Base-by-base conservation (phyloP, 2,113 vertebrate species). In the Prochilodus magdalenae region DNA sequence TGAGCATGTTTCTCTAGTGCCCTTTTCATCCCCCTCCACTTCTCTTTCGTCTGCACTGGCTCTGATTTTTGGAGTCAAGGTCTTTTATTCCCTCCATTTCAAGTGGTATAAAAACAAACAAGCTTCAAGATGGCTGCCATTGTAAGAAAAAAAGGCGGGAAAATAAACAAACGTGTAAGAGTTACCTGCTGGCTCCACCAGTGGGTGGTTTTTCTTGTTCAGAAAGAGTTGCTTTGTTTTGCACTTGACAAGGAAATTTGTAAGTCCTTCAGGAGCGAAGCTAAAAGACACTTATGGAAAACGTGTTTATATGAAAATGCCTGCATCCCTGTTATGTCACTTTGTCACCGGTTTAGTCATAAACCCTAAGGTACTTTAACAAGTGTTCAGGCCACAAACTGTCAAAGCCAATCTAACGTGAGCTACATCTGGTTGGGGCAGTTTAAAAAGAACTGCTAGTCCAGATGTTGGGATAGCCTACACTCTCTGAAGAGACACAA, bases 61-160 rank as follows among this genome's bases (percentile, higher is more conserved):
- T 77, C 72, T 77, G 4, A 77, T 55, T 51, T 29, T 11, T 29
- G 15, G 85, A 91, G 86, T 89, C 91, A 89, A 91, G 90, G 91
- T 78, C 86, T 57, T 13, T 80, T 69, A 75, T 75, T 49, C 76
- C 85, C 72, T 85, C 76, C 70, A 77, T 83, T 88, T 77, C 44
- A 86, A 87, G 44, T 53, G 85, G 87, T 88, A 87, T 70, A 87
- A 92, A 92, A 92, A 89, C 90, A 94, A 92, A 92, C 75, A 89
- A 77, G 79, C 81, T 69, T 49, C 59, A 40, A 29, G 74, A 84
- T 81, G 85, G 69, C 80, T 0, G 80, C 13, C 22, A 82, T 80
- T 30, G 73, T 62, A 88, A 88, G 77, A 88, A 87, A 79, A 24
- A 59, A 80, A 73, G 83, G 82, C 81, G 73, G 86, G 87, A 91